Evolutionary conservation across 2,888 invertebrate species (phyloP).

Genomic region (Ormyrus thymus): DNA sequence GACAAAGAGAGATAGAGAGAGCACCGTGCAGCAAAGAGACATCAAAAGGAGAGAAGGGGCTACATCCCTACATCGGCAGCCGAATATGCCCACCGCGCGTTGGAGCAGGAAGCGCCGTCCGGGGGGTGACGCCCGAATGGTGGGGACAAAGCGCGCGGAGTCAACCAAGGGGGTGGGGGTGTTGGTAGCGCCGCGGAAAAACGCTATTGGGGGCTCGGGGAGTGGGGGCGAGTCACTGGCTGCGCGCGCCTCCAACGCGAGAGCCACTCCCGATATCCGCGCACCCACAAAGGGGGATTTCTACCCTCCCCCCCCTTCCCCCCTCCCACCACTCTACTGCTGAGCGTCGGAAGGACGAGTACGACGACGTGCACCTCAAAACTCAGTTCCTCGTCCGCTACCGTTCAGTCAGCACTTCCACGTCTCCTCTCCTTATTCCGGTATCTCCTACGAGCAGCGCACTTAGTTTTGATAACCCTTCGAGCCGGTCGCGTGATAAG

Average conservation of each 20-base stretch:
- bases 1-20: constrained; percentile 1
- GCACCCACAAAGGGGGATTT: constrained; percentile 19
- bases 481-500: no score
- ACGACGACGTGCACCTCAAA: constrained; percentile 62
- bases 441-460: constrained; percentile 11
- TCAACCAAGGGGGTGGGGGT: background rate
- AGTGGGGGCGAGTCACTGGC: constrained; percentile 13
- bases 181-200: constrained; percentile 11
- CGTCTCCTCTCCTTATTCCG: constrained; percentile 47
- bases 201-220: constrained; percentile 34
- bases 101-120: no score
- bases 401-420: constrained; percentile 67
- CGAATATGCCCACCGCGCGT: no score
- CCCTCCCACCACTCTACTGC: background rate
- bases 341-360: constrained; percentile 8
- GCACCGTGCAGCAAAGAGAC: no score
- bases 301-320: constrained; percentile 1
- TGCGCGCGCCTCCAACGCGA: constrained; percentile 31
- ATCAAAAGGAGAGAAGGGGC: no score
- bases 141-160: background rate
- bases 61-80: no score
- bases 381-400: constrained; percentile 73
- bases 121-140: background rate
- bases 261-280: constrained; percentile 52
- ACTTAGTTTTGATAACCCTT: no score